These are phyloP conservation scores for Ageneiosus marmoratus DNA, from an alignment of 2,113 vertebrate genomes.

Conservation along the genomic window DNA sequence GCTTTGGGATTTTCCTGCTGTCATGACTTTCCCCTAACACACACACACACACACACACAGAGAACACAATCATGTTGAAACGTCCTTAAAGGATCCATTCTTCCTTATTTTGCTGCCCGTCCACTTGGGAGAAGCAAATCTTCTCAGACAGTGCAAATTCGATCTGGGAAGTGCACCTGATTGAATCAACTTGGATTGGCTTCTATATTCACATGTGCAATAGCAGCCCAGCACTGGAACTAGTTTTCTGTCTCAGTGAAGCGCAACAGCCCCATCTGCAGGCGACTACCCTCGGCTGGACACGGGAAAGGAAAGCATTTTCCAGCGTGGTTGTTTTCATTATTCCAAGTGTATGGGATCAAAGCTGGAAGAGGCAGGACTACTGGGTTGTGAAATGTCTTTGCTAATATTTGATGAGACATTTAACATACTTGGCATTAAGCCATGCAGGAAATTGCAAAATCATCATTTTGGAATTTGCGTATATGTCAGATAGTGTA, in stretches of 20 bases:
- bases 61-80: conserved; percentile 36
- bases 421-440: not conserved
- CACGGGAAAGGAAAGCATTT: conserved; percentile 18
- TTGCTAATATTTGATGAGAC: conserved; percentile 2
- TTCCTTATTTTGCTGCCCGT: conserved; percentile 16
- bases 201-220: conserved; percentile 6
- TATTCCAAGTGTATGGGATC: not conserved
- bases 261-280: conserved; percentile 53
- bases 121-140: conserved; percentile 31
- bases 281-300: conserved; percentile 19
- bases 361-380: not conserved
- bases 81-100: conserved; percentile 37
- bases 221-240: not conserved
- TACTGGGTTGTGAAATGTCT: conserved; percentile 2
- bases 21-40: not conserved
- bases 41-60: not conserved
- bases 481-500: not conserved
- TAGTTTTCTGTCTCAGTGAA: conserved; percentile 33
- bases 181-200: conserved; percentile 20
- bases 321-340: conserved; percentile 10
- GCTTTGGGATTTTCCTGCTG: not conserved
- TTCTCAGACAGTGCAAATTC: conserved; percentile 40
- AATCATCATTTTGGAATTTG: not conserved
- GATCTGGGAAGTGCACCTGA: conserved; percentile 40
- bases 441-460: not conserved